Percentiles rank a stretch among this genome's conserved stretches.
Evolutionary conservation across 2,797 vertebrate species (phyloP).

Genomic region (Anisognathus igniventris): DNA sequence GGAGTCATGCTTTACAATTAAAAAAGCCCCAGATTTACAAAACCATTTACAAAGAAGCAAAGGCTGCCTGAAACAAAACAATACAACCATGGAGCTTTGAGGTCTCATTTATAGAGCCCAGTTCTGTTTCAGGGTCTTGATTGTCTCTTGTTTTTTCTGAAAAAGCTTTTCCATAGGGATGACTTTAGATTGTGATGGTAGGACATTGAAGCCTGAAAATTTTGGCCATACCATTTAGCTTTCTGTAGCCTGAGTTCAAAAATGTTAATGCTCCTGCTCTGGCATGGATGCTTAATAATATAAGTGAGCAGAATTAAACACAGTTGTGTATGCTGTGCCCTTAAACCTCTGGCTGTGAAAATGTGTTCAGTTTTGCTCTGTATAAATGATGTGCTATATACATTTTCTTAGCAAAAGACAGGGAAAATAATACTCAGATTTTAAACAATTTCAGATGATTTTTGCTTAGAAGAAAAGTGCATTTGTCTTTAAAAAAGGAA

Average conservation of each 20-base stretch:
- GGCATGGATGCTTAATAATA: constrained; percentile 37
- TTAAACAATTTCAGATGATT: constrained; percentile 31
- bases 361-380: neutral
- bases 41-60: neutral
- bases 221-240: neutral
- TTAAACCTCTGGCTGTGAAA: constrained; percentile 44
- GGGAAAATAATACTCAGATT: neutral
- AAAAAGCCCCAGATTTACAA: neutral
- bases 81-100: neutral
- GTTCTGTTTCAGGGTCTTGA: neutral
- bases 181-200: neutral
- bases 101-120: neutral
- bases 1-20: neutral
- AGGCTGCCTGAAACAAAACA: neutral
- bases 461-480: neutral
- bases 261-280: constrained; percentile 52
- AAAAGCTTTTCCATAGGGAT: neutral
- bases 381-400: constrained; percentile 19
- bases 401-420: neutral
- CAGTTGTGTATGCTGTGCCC: constrained; percentile 56
- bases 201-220: neutral
- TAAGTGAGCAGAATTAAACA: constrained; percentile 60
- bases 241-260: neutral
- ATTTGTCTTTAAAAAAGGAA: neutral
- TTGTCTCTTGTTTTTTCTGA: neutral